Base-by-base conservation (phyloP, 1,140 invertebrate species). In the Lepeophtheirus salmonis region DNA sequence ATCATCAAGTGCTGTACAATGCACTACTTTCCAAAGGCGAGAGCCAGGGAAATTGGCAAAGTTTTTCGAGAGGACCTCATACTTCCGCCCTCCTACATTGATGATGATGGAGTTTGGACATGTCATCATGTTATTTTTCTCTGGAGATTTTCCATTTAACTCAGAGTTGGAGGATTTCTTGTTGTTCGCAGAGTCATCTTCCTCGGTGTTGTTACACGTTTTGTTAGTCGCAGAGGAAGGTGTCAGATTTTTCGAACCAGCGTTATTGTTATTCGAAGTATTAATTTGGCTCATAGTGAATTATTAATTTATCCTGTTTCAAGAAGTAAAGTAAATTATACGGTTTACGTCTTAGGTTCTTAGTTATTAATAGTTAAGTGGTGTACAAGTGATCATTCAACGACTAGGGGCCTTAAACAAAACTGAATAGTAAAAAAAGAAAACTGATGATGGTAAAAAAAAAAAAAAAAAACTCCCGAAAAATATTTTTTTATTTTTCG, bases 1-100 rank as follows among this genome's bases (percentile, higher is more conserved):
- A n/a, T 57, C 23, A 25, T 57, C 55, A 12, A 41, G 23, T 14
- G 55, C 3, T n/a, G 20, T 57, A 25, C 20, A 21, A 21, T 30
- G 55, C 23, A 41, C 26, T 12, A 57, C 17, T 41, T 30, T 57
- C 55, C 55, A 57, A 14, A 57, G 26, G 10, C 55, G 55, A n/a
- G 55, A 57, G 13, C 21, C 23, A 17, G 55, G 55, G 55, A 57
- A 57, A 13, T 48, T 57, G 55, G 23, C 23, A 14, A 57, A 57
- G 16, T 57, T 25, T 23, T 57, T 57, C 2, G 16, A 18, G 22
- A 57, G 55, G 30, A 20, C 55, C 55, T 57, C 55, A 25, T 57
- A 30, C 10, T 30, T 24, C 22, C 26, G 55, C 14, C 55, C 55
- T 48, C 55, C 55, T 2, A 57, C 55, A 41, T 57, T 57, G 23